Evolutionary conservation across 2,797 vertebrate species (phyloP).

Genomic region (Netta rufina): DNA sequence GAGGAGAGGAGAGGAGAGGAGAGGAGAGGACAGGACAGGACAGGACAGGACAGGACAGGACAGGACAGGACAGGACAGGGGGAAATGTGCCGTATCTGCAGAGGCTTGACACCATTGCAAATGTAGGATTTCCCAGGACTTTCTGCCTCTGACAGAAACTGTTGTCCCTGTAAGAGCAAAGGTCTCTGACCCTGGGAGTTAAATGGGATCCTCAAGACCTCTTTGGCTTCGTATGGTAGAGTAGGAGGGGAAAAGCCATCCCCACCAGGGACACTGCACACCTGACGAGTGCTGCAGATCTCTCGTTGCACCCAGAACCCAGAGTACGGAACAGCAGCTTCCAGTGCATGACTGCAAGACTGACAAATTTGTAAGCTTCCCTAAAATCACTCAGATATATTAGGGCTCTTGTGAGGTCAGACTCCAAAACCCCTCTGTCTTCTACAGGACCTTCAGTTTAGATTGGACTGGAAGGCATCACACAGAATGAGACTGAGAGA

Average conservation of each 20-base stretch:
- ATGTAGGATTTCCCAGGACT: not conserved
- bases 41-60: too few species aligned
- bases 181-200: not conserved
- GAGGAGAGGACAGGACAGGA: too few species aligned
- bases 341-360: not conserved
- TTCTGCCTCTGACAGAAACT: not conserved
- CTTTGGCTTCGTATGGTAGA: not conserved
- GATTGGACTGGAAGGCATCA: not conserved
- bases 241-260: not conserved
- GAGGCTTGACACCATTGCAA: not conserved
- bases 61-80: not conserved
- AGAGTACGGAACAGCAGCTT: not conserved
- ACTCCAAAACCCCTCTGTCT: not conserved
- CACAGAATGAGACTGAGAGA: not conserved
- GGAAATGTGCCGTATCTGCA: fast-evolving
- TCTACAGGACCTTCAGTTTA: not conserved
- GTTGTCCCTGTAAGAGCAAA: not conserved
- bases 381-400: not conserved
- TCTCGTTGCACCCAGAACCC: not conserved
- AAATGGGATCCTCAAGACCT: not conserved
- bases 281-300: not conserved
- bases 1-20: fast-evolving
- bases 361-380: not conserved
- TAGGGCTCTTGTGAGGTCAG: not conserved
- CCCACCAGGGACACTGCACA: not conserved